These are phyloP conservation scores for Gopherus flavomarginatus DNA, from an alignment of 2,113 vertebrate genomes.

Conservation along the genomic window DNA sequence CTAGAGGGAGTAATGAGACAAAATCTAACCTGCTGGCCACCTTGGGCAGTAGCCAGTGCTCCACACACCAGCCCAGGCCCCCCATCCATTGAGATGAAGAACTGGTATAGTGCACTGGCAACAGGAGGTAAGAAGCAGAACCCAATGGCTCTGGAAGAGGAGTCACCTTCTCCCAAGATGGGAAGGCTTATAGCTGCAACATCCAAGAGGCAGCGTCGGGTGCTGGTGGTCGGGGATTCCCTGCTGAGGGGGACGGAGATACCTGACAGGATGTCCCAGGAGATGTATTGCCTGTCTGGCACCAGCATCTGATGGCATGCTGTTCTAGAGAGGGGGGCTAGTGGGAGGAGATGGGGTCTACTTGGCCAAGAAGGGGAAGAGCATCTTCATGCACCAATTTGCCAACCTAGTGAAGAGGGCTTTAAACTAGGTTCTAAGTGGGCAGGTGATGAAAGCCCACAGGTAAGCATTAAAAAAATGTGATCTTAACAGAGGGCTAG, in stretches of 20 bases:
- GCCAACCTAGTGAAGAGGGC: neutral
- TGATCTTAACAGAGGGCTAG: neutral
- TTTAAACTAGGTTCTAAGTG: neutral
- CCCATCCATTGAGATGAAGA: neutral
- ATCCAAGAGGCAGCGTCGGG: neutral
- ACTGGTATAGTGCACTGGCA: neutral
- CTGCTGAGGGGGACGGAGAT: neutral
- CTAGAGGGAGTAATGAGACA: conserved; percentile 35
- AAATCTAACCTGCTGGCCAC: neutral
- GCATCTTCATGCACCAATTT: neutral
- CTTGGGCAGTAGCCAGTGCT: neutral
- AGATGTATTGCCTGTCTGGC: neutral
- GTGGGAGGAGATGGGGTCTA: neutral
- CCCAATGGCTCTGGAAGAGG: neutral
- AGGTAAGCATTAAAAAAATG: neutral
- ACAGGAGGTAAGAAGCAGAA: neutral
- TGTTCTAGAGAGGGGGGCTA: neutral
- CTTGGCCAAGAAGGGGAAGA: neutral
- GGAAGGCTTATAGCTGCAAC: neutral
- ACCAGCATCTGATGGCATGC: neutral
- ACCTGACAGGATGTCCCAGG: neutral
- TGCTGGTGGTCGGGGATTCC: too few species aligned
- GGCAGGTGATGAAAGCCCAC: neutral
- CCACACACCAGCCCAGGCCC: neutral
- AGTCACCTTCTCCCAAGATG: neutral